Evolutionary conservation across 2,888 invertebrate genomes (phyloP).

Genomic region (Acanthoscelides obtectus): DNA sequence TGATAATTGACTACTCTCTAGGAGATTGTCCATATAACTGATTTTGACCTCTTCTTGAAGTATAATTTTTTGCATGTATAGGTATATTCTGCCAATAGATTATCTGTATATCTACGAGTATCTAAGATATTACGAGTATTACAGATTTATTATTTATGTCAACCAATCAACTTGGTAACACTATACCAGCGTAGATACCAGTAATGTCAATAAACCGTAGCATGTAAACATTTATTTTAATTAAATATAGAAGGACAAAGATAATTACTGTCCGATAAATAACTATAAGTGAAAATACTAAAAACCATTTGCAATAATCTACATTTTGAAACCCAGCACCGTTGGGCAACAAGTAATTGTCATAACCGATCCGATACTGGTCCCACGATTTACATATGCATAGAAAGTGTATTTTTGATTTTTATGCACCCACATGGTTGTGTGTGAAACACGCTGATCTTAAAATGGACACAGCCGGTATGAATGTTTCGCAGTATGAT

Average conservation of each 20-base stretch:
- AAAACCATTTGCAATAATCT: not conserved
- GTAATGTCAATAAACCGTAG: not conserved
- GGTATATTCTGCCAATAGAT: too few species aligned
- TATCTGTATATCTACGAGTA: too few species aligned
- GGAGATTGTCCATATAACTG: too few species aligned
- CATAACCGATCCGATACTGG: not conserved
- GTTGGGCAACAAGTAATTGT: not conserved
- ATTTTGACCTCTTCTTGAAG: too few species aligned
- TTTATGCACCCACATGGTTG: not conserved
- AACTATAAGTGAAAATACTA: not conserved
- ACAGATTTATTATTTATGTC: too few species aligned
- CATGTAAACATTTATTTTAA: not conserved
- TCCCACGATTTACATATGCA: not conserved
- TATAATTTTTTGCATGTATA: too few species aligned
- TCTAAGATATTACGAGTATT: too few species aligned
- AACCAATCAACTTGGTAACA: too few species aligned
- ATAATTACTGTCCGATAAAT: not conserved
- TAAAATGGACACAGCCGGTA: not conserved
- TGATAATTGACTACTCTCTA: too few species aligned
- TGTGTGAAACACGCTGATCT: not conserved
- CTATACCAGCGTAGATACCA: too few species aligned
- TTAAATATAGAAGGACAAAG: not conserved
- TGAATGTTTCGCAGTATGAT: not conserved
- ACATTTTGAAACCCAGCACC: not conserved
- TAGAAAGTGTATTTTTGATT: not conserved